Percentiles rank a stretch among this genome's conserved stretches.
These are phyloP conservation scores for Drosophila orosa DNA, from an alignment of 1,140 invertebrate genomes.

Conservation along the genomic window DNA sequence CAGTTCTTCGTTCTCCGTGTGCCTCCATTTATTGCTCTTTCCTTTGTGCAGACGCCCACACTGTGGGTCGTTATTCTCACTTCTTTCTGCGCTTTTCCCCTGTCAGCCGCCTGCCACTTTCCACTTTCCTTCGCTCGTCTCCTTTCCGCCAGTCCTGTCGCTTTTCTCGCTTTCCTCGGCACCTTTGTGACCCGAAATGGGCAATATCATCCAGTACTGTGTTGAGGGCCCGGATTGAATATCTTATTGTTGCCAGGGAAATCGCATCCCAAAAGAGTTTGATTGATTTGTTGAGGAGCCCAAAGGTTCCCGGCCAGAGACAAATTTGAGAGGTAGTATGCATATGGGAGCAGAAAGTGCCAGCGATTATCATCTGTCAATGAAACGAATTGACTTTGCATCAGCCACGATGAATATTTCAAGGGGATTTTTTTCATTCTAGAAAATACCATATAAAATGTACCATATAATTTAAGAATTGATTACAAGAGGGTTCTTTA, in stretches of 20 bases:
- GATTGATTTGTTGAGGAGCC: slow-evolving; percentile 50
- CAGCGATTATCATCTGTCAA: slow-evolving; percentile 40
- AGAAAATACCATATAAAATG: neutral
- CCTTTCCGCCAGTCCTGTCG: slow-evolving; percentile 4
- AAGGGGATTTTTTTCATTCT: too few species aligned
- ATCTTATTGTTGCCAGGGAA: slow-evolving; percentile 41
- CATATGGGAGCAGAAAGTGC: neutral
- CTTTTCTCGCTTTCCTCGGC: slow-evolving; percentile 1
- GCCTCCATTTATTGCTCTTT: slow-evolving; percentile 22
- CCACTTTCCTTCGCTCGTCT: slow-evolving; percentile 19
- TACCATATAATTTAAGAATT: neutral
- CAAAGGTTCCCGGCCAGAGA: neutral
- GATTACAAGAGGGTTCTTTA: neutral
- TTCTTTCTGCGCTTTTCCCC: slow-evolving; percentile 22
- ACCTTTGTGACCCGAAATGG: slow-evolving; percentile 42
- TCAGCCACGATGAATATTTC: slow-evolving; percentile 1
- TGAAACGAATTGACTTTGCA: slow-evolving; percentile 9
- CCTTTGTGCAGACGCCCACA: slow-evolving; percentile 29
- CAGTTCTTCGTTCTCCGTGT: neutral
- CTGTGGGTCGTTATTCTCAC: slow-evolving; percentile 51
- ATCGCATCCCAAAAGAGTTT: slow-evolving; percentile 46
- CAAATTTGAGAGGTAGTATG: slow-evolving; percentile 13
- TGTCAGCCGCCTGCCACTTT: slow-evolving; percentile 15
- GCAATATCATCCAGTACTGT: slow-evolving; percentile 35
- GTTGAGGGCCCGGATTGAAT: slow-evolving; percentile 34